These are phyloP conservation scores for Melanerpes formicivorus DNA, from an alignment of 2,113 vertebrate genomes.

Conservation along the genomic window DNA sequence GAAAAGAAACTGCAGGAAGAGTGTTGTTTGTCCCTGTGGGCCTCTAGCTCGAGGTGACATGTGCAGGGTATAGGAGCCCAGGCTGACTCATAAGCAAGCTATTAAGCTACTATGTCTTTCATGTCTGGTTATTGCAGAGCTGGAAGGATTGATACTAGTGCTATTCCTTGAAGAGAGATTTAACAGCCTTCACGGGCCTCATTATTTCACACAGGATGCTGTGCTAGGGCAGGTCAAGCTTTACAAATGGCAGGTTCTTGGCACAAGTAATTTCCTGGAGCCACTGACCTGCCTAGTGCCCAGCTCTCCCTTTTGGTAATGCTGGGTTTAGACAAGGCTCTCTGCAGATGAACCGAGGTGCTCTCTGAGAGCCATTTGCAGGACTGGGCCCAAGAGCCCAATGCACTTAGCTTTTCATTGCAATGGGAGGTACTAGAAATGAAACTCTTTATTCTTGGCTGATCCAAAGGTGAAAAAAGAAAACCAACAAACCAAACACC, in stretches of 20 bases:
- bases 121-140: not conserved
- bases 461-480: not conserved
- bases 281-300: not conserved
- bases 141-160: slow-evolving; percentile 1
- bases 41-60: rapidly evolving
- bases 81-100: not conserved
- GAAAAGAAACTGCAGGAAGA: not conserved
- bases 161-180: not conserved
- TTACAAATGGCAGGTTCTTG: not conserved
- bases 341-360: not conserved
- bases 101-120: slow-evolving; percentile 12
- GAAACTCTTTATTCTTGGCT: not conserved
- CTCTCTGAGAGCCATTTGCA: not conserved
- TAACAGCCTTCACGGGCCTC: not conserved
- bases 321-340: not conserved
- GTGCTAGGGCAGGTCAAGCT: not conserved
- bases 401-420: not conserved
- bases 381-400: not conserved
- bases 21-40: not conserved
- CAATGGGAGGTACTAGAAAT: not conserved
- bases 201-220: not conserved
- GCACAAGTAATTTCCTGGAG: not conserved
- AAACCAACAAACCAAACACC: not conserved
- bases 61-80: not conserved
- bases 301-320: not conserved